Percentiles rank a stretch among this genome's conserved stretches.
These are phyloP conservation scores for Ctenopoma multispine DNA, from an alignment of 2,797 vertebrate species.

Conservation along the genomic window DNA sequence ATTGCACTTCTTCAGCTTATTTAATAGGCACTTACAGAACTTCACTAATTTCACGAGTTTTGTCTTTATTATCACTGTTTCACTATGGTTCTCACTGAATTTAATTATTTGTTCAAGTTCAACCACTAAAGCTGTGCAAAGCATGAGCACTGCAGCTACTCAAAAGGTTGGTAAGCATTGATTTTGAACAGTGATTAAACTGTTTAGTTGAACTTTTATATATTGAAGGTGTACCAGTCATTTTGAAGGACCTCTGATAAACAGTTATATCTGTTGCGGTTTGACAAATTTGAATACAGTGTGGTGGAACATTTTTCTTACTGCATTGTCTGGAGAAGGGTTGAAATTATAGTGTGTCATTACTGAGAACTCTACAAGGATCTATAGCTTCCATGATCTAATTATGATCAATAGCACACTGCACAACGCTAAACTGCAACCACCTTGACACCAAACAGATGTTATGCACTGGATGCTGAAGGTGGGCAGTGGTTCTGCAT, in stretches of 20 bases:
- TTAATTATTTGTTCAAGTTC: background rate
- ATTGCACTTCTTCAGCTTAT: conserved; percentile 19
- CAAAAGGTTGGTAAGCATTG: background rate
- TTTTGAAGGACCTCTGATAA: too few relatives aligned
- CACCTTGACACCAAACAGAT: conserved; percentile 64
- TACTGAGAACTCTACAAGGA: conserved; percentile 36
- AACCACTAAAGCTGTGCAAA: background rate
- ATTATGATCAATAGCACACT: conserved; percentile 75
- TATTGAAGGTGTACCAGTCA: background rate
- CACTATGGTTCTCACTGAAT: background rate
- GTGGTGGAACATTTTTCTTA: too few relatives aligned
- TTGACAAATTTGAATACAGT: too few relatives aligned
- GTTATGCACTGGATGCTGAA: conserved; percentile 45
- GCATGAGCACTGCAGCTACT: background rate
- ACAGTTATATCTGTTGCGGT: too few relatives aligned
- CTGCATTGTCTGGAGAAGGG: too few relatives aligned
- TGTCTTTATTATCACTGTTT: background rate
- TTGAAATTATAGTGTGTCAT: conserved; percentile 7
- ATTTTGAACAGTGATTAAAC: background rate
- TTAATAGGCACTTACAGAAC: conserved; percentile 27
- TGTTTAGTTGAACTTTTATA: background rate
- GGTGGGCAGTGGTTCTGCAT: conserved; percentile 42
- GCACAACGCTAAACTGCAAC: conserved; percentile 61
- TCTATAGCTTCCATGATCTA: conserved; percentile 55
- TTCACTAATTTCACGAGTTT: background rate